phyloP scores from a whole-genome alignment of 2,888 invertebrate genomes.

The Ferdinandea cuprea region DNA sequence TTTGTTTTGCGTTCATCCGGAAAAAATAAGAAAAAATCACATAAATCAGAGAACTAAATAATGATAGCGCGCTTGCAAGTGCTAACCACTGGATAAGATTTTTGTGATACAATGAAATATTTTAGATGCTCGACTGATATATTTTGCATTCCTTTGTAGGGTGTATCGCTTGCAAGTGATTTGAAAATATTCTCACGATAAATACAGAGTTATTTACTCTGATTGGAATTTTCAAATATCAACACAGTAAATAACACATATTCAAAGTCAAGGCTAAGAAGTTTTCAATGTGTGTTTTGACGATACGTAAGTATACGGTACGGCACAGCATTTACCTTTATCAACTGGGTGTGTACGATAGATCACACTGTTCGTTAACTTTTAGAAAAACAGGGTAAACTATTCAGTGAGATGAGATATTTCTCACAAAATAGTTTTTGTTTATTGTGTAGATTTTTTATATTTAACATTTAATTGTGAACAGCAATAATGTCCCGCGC shows the following conservation, averaged over 20 bases:
- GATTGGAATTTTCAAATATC: constrained; percentile 3
- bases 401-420: no score
- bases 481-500: no score
- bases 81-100: constrained; percentile 3
- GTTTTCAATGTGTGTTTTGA: neutral
- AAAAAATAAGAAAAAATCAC: no score
- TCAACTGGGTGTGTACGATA: no score
- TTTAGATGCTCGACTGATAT: constrained; percentile 17
- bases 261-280: constrained; percentile 1
- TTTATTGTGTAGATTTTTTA: no score
- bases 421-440: no score
- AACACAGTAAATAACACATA: neutral
- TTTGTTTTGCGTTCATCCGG: constrained; percentile 3
- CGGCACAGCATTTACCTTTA: no score
- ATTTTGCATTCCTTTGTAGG: constrained; percentile 27
- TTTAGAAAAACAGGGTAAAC: no score
- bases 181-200: constrained; percentile 25
- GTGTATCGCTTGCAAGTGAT: constrained; percentile 10
- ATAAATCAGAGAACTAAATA: constrained; percentile 22
- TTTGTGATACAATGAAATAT: constrained; percentile 7
- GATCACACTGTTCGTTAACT: no score
- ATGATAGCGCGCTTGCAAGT: constrained; percentile 7
- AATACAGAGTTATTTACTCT: neutral
- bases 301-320: neutral
- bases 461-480: no score